Conservation (phyloP, 2,888 invertebrate species). For the Clivina fossor region DNA sequence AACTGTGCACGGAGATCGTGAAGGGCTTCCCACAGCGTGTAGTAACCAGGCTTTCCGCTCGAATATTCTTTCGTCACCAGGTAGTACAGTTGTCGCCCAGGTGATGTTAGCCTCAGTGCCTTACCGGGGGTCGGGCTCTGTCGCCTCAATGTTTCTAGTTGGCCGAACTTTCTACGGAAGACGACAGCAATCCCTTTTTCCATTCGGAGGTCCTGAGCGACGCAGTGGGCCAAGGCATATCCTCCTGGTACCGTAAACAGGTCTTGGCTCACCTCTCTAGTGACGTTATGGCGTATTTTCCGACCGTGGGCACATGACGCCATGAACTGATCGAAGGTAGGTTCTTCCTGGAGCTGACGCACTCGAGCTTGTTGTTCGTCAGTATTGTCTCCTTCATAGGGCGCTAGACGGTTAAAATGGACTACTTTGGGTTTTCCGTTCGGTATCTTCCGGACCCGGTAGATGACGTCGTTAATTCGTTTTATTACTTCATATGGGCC, state of each 20-base stretch:
- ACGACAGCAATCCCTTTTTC: background rate
- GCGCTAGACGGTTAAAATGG: conserved; percentile 33
- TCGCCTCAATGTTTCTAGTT: background rate
- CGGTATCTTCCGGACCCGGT: conserved; percentile 29
- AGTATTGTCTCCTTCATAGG: conserved; percentile 15
- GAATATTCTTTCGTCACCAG: background rate
- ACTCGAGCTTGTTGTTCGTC: no score
- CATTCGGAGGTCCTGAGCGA: background rate
- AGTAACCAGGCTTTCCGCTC: background rate
- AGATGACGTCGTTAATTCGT: conserved; percentile 35
- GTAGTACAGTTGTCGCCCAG: background rate
- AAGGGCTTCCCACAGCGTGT: background rate
- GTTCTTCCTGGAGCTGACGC: no score
- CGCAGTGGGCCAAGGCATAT: background rate
- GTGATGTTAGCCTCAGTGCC: background rate
- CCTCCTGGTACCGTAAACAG: no score
- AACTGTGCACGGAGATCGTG: background rate
- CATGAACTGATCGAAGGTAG: no score
- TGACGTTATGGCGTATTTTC: no score
- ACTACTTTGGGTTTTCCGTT: conserved; percentile 32
- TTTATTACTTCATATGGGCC: conserved; percentile 35
- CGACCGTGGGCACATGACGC: no score
- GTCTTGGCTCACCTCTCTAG: no score
- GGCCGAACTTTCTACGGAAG: background rate
- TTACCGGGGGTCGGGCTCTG: background rate